Evolutionary conservation across 1,140 invertebrate genomes (phyloP).

Genomic region (Drosophila takahashii): DNA sequence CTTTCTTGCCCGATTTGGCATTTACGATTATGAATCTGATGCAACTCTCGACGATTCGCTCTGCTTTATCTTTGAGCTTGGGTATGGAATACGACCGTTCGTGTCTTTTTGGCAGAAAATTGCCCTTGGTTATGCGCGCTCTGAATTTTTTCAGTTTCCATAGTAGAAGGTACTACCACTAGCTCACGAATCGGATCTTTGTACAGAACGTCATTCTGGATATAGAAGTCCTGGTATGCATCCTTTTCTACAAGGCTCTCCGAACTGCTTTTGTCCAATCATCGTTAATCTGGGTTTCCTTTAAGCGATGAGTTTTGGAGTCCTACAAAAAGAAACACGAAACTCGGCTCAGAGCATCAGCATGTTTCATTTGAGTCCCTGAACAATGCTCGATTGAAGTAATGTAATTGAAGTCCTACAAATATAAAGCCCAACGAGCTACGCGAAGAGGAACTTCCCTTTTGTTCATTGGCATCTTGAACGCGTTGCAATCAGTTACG

Average conservation of each 20-base stretch:
- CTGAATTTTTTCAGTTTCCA: too few species aligned
- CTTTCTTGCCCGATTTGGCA: conserved; percentile 14
- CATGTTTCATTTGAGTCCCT: neutral
- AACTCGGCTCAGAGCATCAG: neutral
- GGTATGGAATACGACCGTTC: conserved; percentile 15
- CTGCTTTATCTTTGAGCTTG: conserved; percentile 8
- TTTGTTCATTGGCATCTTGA: neutral
- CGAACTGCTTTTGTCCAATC: conserved; percentile 3
- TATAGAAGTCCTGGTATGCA: neutral
- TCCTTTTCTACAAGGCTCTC: conserved; percentile 5
- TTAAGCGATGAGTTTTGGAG: conserved; percentile 3
- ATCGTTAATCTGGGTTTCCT: conserved; percentile 15
- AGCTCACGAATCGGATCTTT: too few species aligned
- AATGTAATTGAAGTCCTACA: too few species aligned
- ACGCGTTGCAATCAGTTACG: too few species aligned
- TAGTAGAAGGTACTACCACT: neutral
- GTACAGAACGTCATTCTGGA: too few species aligned
- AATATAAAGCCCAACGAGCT: neutral
- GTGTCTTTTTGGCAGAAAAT: neutral
- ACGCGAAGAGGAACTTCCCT: neutral
- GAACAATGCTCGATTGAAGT: neutral
- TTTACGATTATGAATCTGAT: conserved; percentile 21
- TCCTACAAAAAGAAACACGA: neutral
- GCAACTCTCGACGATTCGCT: conserved; percentile 4
- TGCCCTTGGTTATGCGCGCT: too few species aligned